A percentile compares a stretch with the other conserved stretches of the same genome.
Evolutionary conservation across 2,888 invertebrate species (phyloP).

Genomic region (Mythimna albipuncta): DNA sequence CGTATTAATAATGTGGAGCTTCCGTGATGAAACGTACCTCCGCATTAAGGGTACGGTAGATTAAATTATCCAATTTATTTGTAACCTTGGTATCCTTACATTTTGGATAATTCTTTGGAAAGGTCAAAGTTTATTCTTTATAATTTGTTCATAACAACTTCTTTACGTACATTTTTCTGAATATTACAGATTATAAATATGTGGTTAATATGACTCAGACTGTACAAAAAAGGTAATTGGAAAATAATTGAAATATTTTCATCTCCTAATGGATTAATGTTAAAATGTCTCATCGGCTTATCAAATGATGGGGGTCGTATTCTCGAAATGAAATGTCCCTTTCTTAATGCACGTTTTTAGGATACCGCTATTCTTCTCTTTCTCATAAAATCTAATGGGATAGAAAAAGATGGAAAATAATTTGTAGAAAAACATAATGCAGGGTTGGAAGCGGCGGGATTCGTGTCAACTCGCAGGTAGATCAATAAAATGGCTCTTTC

Average conservation of each 20-base stretch:
- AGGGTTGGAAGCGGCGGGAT: constrained; percentile 83
- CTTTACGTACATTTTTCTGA: not conserved
- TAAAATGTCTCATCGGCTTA: constrained; percentile 87
- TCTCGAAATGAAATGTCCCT: constrained; percentile 86
- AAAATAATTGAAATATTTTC: constrained; percentile 81
- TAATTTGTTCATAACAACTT: not conserved
- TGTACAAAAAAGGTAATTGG: constrained; percentile 66
- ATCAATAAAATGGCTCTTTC: constrained; percentile 89
- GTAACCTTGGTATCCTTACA: constrained; percentile 31
- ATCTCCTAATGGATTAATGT: constrained; percentile 84
- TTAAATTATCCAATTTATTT: constrained; percentile 53
- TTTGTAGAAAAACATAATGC: constrained; percentile 87
- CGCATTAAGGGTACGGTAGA: constrained; percentile 42
- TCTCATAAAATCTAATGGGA: constrained; percentile 36
- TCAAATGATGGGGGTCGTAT: constrained; percentile 87
- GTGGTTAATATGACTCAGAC: constrained; percentile 31
- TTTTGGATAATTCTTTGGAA: constrained; percentile 26
- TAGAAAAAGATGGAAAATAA: constrained; percentile 78
- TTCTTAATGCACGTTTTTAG: constrained; percentile 80
- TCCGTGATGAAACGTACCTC: constrained; percentile 49
- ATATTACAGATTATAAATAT: constrained; percentile 10
- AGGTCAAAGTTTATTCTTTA: constrained; percentile 20
- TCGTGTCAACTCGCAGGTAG: constrained; percentile 89
- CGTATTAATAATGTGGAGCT: constrained; percentile 50
- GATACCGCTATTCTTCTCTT: constrained; percentile 71